Conservation (phyloP, 2,113 vertebrate genomes). For the human (Homo sapiens) region GRCh38 chr16:86927001-86927500, state of each 20-base stretch:
- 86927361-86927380: accelerated
- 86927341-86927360: not conserved
- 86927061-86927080: not conserved
- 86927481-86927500: not conserved
- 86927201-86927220: not conserved
- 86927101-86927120: accelerated
- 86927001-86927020: accelerated
- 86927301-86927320: not conserved
- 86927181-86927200: not conserved
- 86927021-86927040: accelerated
- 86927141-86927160: not conserved
- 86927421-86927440: accelerated
- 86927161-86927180: not conserved
- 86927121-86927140: not conserved
- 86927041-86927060: not conserved
- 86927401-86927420: not conserved
- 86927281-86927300: not conserved
- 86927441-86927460: not conserved
- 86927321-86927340: not conserved
- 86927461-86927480: not conserved
- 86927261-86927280: not conserved
- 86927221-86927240: not conserved
- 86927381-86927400: accelerated
- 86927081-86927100: not conserved
- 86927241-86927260: not conserved